Base-by-base conservation (phyloP, 1,140 invertebrate genomes). In the Pogonomyrmex californicus region DNA sequence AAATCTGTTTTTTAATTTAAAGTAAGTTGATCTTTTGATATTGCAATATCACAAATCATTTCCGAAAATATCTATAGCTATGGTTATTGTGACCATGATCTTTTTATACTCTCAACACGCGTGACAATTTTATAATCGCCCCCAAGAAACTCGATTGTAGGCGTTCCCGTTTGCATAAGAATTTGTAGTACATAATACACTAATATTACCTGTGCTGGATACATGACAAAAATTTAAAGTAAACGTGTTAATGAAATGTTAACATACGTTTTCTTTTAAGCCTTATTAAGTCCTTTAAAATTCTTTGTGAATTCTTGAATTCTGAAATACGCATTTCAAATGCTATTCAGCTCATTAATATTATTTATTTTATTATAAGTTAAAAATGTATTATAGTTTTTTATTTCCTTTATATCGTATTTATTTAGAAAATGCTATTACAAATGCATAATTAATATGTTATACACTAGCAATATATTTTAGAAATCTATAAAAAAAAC, bases 61-160 rank as follows among this genome's bases (percentile, higher is more conserved):
- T 87, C 30, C 17, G 76, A 23, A 47, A 87, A 85, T 85, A 87
- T 68, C 70, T 65, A 66, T n/a, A 60, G 9, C 30, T 7, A 1
- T 38, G 17, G 10, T 87, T 4, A 10, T 23, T 44, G 62, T 54
- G 86, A 70, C 47, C 36, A 51, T 30, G 51, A 76, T 87, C 71
- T 85, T 87, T 87, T 87, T 66, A 56, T 66, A 78, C 9, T 54
- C 6, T 85, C n/a, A 38, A 30, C 5, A 65, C 49, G 54, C 41
- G 70, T 49, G 12, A 47, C 33, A 70, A 68, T 76, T 87, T 81
- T 79, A 70, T 79, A 79, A 79, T 70, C 56, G 77, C 38, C 36
- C 58, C 30, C 12, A 10, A 65, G 9, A 65, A 78, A 66, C 7
- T 79, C 1, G 51, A 4, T 23, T 36, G 68, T 73, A 62, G 44